Evolutionary conservation across 2,797 vertebrate genomes (phyloP).

Genomic region (Lithobates pipiens): DNA sequence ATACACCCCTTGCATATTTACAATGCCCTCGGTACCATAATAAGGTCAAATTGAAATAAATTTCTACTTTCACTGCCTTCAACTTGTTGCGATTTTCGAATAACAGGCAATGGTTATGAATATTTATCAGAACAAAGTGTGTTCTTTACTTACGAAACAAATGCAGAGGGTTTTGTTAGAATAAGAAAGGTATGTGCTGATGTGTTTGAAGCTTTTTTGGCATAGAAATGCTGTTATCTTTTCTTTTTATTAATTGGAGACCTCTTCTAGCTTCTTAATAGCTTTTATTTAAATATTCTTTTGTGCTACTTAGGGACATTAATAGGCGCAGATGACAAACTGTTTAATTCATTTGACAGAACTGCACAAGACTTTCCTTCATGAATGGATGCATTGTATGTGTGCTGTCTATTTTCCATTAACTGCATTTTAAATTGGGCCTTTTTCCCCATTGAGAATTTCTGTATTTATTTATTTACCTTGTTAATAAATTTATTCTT

Average conservation of each 20-base stretch:
- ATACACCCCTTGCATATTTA: background rate
- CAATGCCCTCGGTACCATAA: conserved; percentile 2
- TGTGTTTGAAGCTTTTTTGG: conserved; percentile 14
- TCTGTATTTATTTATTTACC: background rate
- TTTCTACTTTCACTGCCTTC: background rate
- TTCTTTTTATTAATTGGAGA: conserved; percentile 38
- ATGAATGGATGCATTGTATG: background rate
- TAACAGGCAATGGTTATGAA: conserved; percentile 27
- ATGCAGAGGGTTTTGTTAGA: background rate
- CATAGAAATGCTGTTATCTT: conserved; percentile 27
- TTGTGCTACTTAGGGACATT: conserved; percentile 38
- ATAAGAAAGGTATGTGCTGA: conserved; percentile 11
- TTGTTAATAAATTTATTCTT: too few relatives aligned
- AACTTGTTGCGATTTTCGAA: background rate
- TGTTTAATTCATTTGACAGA: conserved; percentile 12
- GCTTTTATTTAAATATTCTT: conserved; percentile 29
- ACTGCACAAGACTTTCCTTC: background rate
- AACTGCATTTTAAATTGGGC: background rate
- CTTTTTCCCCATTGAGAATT: background rate
- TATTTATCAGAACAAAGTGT: conserved; percentile 25
- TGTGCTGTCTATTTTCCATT: background rate
- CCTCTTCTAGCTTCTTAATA: conserved; percentile 22
- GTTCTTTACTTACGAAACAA: conserved; percentile 8
- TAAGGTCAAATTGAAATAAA: conserved; percentile 41
- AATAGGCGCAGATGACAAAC: conserved; percentile 21